Percentiles rank a stretch among this genome's conserved stretches.
Evolutionary conservation across 2,113 vertebrate species (phyloP).

Genomic region (Syngnathoides biaculeatus): DNA sequence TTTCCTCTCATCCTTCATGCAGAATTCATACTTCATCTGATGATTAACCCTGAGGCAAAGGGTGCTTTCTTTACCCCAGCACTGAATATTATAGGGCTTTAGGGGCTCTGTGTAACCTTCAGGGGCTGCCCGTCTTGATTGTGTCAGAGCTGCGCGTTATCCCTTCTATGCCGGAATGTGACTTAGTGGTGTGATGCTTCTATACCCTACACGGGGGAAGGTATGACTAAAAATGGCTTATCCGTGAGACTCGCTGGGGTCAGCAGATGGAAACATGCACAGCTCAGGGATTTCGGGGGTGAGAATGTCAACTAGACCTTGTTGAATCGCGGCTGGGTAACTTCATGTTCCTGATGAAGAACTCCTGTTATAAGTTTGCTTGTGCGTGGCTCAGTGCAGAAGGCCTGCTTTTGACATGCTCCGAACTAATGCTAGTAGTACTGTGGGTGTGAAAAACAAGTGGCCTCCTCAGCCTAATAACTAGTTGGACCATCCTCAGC

Average conservation of each 20-base stretch:
- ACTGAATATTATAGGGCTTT: neutral
- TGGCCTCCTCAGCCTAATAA: no score
- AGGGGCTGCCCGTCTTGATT: neutral
- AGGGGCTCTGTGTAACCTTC: neutral
- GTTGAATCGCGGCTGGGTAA: neutral
- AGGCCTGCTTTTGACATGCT: neutral
- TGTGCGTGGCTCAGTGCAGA: neutral
- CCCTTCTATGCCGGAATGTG: neutral
- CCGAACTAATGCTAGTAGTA: neutral
- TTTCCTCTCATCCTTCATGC: constrained; percentile 5
- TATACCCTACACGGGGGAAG: neutral
- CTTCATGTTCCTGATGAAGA: neutral
- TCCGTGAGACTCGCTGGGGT: neutral
- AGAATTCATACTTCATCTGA: constrained; percentile 2
- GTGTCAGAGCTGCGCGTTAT: neutral
- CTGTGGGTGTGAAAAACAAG: neutral
- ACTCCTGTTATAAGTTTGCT: neutral
- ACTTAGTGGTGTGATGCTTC: neutral
- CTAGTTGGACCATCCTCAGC: no score
- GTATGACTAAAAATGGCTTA: neutral
- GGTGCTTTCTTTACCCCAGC: neutral
- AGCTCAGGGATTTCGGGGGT: neutral
- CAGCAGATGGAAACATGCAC: neutral
- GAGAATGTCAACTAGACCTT: neutral
- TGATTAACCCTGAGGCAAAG: neutral